Base-by-base conservation (phyloP, 2,888 invertebrate species). In the Euzophera pinguis region DNA sequence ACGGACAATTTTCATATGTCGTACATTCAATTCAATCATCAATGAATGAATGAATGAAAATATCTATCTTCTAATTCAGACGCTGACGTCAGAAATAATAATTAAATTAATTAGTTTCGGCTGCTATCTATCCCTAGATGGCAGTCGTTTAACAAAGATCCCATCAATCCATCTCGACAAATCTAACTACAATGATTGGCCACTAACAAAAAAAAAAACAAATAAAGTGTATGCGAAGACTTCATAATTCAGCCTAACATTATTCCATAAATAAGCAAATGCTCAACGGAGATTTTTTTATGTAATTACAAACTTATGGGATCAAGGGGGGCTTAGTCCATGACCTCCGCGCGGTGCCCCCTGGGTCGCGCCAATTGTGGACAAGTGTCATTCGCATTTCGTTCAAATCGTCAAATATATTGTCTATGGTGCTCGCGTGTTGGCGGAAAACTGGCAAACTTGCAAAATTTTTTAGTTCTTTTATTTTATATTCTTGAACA, bases 301-400 rank as follows among this genome's bases (percentile, higher is more conserved):
- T 50, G 42, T 43, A 50, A 42, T 35, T 29, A 48, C 37, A 22
- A 42, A 41, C 10, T 22, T 50, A 72, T 80, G 79, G 78, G 80
- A 78, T 76, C 69, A 80, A 87, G 87, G 87, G 87, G 87, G 81
- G 86, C 85, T 78, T 67, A 76, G 87, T 88, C 87, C 87, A 88
- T 87, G 78, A 84, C 87, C 87, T 88, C 87, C 87, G 78, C 87
- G 87, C 82, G 87, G 87, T 88, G 87, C 87, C 84, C 87, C 88
- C 88, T 86, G 87, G 87, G 88, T 88, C 77, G 86, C 87, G 87
- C 87, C 84, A 87, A 86, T 70, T 76, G 87, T 86, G 87, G 87
- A 87, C 87, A 75, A 70, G 65, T 64, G 69, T 70, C 68, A 79
- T 79, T 78, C 75, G 78, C 78, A 79, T 81, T 71, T 65, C 64